Evolutionary conservation across 1,140 invertebrate species (phyloP).

Genomic region (Phenacoccus solenopsis): DNA sequence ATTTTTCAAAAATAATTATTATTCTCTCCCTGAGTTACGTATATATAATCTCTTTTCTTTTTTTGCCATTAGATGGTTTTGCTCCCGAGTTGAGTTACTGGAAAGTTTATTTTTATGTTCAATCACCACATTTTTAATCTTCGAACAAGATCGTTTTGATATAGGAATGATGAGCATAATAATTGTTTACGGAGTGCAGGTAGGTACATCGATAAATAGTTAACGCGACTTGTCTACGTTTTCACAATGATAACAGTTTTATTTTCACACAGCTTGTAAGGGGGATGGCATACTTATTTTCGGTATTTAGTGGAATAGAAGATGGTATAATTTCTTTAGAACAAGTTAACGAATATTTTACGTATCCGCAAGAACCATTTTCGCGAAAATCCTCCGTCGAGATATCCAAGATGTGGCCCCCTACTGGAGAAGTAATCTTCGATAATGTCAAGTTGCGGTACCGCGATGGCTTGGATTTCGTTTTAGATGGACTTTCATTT

Average conservation of each 20-base stretch:
- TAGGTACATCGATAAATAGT: no score
- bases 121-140: not conserved
- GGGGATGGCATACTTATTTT: not conserved
- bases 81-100: not conserved
- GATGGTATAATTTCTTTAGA: constrained; percentile 83
- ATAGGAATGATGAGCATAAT: not conserved
- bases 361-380: constrained; percentile 42
- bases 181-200: not conserved
- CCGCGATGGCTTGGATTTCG: constrained; percentile 42
- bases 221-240: no score
- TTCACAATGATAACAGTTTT: not conserved
- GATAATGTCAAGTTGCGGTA: constrained; percentile 33
- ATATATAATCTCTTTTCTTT: no score
- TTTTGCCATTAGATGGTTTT: not conserved
- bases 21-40: no score
- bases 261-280: not conserved
- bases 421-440: constrained; percentile 52
- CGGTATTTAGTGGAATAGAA: constrained; percentile 43
- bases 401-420: constrained; percentile 48
- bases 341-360: constrained; percentile 62
- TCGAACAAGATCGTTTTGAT: not conserved
- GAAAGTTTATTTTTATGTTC: not conserved
- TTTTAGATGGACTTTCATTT: constrained; percentile 61
- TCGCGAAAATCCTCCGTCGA: constrained; percentile 35
- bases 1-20: no score